Evolutionary conservation across 2,797 vertebrate genomes (phyloP).

Genomic region (Gadopsis bispinosus): DNA sequence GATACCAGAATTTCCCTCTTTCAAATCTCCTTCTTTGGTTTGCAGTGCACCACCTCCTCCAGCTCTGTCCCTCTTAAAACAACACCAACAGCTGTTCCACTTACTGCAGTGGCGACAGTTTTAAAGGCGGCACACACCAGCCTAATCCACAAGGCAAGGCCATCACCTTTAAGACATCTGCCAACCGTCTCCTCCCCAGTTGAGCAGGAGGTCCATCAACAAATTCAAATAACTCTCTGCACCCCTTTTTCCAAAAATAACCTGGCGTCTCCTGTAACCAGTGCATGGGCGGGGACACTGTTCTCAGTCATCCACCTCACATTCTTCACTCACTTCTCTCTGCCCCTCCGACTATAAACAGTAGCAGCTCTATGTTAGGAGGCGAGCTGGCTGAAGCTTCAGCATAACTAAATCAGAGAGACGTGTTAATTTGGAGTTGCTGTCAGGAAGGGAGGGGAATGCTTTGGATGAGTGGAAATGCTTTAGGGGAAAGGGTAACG

Average conservation of each 20-base stretch:
- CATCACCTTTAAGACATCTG: conserved; percentile 69
- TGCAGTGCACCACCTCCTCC: conserved; percentile 11
- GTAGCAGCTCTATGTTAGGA: conserved; percentile 77
- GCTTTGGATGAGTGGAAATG: conserved; percentile 59
- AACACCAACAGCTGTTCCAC: conserved; percentile 65
- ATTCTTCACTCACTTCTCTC: conserved; percentile 64
- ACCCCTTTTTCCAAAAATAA: conserved; percentile 77
- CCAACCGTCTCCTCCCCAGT: conserved; percentile 7
- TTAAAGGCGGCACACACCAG: conserved; percentile 48
- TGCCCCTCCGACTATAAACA: conserved; percentile 75
- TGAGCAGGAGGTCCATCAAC: conserved; percentile 41
- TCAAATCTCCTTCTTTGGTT: conserved; percentile 34
- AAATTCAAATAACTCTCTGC: conserved; percentile 70
- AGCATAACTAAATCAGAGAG: conserved; percentile 73
- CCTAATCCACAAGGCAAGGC: conserved; percentile 57
- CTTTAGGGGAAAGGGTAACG: conserved; percentile 67
- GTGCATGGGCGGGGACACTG: conserved; percentile 52
- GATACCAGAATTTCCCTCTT: background rate
- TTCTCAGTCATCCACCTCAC: conserved; percentile 61
- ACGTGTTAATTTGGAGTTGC: conserved; percentile 77
- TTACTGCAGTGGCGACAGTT: conserved; percentile 62
- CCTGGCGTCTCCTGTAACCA: conserved; percentile 55
- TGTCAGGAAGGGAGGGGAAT: conserved; percentile 69
- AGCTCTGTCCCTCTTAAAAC: conserved; percentile 39
- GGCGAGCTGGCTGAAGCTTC: conserved; percentile 62